Evolutionary conservation across 2,113 vertebrate species (phyloP).

Genomic region (Albula glossodonta): DNA sequence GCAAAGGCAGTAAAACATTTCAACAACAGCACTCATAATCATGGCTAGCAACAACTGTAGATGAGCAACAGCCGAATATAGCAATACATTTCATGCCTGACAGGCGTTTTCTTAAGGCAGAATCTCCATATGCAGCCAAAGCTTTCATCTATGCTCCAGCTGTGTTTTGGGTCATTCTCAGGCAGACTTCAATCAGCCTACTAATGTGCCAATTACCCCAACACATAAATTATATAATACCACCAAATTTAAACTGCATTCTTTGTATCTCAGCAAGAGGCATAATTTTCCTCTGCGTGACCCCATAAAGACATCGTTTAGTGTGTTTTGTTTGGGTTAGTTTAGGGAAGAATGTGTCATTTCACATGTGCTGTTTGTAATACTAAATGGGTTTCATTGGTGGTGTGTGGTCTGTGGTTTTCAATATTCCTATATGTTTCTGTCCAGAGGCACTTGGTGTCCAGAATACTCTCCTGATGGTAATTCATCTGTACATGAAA

Average conservation of each 20-base stretch:
- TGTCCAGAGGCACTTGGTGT: neutral
- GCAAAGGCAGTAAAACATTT: neutral
- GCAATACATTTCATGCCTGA: neutral
- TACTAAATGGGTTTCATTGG: neutral
- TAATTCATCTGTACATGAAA: neutral
- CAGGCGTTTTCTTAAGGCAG: neutral
- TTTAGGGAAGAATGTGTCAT: neutral
- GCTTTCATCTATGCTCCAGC: conserved; percentile 1
- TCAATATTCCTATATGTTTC: neutral
- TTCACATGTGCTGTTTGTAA: neutral
- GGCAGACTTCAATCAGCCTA: conserved; percentile 31
- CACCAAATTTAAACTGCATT: conserved; percentile 38
- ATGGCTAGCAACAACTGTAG: neutral
- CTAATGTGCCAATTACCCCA: conserved; percentile 37
- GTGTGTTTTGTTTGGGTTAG: neutral
- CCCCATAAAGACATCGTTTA: conserved; percentile 28
- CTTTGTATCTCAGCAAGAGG: conserved; percentile 17
- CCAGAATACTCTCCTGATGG: neutral
- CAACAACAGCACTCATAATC: neutral
- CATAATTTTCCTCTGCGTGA: conserved; percentile 27
- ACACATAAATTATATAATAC: conserved; percentile 23
- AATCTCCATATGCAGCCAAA: neutral
- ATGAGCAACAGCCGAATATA: neutral
- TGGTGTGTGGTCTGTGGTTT: neutral
- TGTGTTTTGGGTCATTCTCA: conserved; percentile 26